Evolutionary conservation across 92 coral and sea anemone genomes (phyloP), one percentile per base, ranked within the genome.

Genomic region (Plumapathes pennacea): DNA sequence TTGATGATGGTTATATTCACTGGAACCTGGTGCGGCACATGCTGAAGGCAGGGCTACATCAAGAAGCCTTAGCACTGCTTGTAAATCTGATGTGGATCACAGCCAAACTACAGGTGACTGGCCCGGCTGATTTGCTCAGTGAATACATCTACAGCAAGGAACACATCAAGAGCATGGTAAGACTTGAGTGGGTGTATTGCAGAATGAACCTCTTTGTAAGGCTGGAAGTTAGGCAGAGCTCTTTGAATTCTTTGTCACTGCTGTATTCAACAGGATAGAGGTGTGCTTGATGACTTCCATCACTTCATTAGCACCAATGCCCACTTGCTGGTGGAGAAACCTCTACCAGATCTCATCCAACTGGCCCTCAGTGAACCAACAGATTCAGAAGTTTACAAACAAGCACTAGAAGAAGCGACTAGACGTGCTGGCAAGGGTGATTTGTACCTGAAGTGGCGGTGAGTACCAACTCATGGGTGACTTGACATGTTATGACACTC

Each of bases 371-470:
- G 82, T 50, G 96, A 94, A 74, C 67, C 90, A 28, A 43, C 21
- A 28, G 62, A 72, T 21, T 88, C 90, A 28, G 49, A 67, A 43
- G 95, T 88, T 17, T 87, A 88, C 71, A 76, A 45, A 40, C 90
- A 81, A 48, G 96, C 98, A 5, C 82, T 62, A 26, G 50, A 44
- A 41, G 62, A 80, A 60, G 99, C 89, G 1, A 40, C 25, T 6
- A 57, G 81, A 22, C 57, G 65, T 13, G 69, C 86, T 6, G 60
- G 20, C 13, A 24, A 69, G 15, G 91, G 87, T 8, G 70, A 74
- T 24, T 74, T 89, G 1, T 94, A 78, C 32, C 57, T 92, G 31
- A 96, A 92, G 22, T 92, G 98, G 98, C 76, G 92, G 98, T 88
- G 49, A 50, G 92, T 46, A 25, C n/a, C n/a, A 28, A 14, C 32